A percentile compares a stretch with the other conserved stretches of the same genome.
These are phyloP conservation scores for Arenaria interpres DNA, from an alignment of 2,113 vertebrate species.

Conservation along the genomic window DNA sequence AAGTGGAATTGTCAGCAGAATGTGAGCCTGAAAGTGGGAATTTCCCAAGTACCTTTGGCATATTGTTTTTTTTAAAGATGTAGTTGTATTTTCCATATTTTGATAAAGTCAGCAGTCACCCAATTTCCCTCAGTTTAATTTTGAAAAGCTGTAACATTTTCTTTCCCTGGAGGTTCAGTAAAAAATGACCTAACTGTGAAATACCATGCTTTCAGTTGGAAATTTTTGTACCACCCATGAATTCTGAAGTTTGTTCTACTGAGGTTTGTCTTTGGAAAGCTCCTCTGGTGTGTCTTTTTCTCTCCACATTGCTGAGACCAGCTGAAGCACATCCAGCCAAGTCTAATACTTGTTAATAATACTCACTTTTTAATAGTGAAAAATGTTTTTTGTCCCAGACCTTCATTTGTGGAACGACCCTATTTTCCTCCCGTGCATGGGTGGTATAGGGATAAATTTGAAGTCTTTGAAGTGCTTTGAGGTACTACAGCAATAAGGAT, in stretches of 20 bases:
- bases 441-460: not conserved
- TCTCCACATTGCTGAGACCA: not conserved
- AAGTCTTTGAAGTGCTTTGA: not conserved
- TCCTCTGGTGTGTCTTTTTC: not conserved
- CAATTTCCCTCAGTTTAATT: not conserved
- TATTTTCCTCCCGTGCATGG: not conserved
- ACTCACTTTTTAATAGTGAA: not conserved
- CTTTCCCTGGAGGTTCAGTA: not conserved
- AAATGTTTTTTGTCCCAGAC: not conserved
- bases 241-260: not conserved
- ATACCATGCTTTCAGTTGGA: not conserved
- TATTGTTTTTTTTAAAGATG: not conserved
- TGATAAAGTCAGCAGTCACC: not conserved
- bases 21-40: not conserved
- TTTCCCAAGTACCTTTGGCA: not conserved
- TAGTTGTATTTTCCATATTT: not conserved
- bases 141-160: not conserved
- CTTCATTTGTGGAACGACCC: not conserved
- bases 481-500: not conserved
- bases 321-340: not conserved
- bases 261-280: not conserved
- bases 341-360: not conserved
- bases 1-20: not conserved
- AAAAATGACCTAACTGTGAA: not conserved
- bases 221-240: not conserved